A percentile compares a stretch with the other conserved stretches of the same genome.
Evolutionary conservation across 2,888 invertebrate species (phyloP).

Genomic region (Apotomis capreana): DNA sequence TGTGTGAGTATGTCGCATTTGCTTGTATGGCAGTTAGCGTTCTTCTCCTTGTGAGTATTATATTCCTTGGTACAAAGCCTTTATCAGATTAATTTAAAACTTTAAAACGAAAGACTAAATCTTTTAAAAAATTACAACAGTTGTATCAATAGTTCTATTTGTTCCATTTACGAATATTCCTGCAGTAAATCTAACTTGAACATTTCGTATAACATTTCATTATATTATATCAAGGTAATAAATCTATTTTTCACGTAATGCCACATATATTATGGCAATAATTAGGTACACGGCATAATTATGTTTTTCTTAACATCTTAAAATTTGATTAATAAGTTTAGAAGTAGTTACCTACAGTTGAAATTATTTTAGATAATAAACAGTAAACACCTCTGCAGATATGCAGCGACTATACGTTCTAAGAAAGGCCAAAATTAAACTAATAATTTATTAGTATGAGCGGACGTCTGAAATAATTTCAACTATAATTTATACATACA

Average conservation of each 20-base stretch:
- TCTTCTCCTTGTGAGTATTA: no score
- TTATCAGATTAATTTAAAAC: no score
- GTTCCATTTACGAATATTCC: neutral
- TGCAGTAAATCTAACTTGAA: neutral
- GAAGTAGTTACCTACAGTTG: neutral
- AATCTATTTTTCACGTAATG: conserved; percentile 5
- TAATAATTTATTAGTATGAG: no score
- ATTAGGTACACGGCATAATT: neutral
- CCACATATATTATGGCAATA: conserved; percentile 9
- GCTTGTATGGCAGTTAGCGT: no score
- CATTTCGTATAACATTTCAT: neutral
- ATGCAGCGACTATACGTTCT: no score
- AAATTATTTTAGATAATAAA: neutral
- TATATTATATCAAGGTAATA: neutral
- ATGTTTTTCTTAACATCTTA: neutral
- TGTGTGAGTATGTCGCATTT: no score
- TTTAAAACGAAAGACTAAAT: no score
- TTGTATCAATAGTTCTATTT: neutral
- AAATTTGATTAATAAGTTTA: neutral
- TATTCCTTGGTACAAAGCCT: no score
- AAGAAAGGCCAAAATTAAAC: no score
- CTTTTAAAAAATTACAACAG: neutral
- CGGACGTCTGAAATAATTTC: no score
- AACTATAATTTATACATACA: neutral
- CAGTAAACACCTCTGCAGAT: no score